These are phyloP conservation scores for Hozukius guyotensis DNA, from an alignment of 2,797 vertebrate genomes.

Conservation along the genomic window DNA sequence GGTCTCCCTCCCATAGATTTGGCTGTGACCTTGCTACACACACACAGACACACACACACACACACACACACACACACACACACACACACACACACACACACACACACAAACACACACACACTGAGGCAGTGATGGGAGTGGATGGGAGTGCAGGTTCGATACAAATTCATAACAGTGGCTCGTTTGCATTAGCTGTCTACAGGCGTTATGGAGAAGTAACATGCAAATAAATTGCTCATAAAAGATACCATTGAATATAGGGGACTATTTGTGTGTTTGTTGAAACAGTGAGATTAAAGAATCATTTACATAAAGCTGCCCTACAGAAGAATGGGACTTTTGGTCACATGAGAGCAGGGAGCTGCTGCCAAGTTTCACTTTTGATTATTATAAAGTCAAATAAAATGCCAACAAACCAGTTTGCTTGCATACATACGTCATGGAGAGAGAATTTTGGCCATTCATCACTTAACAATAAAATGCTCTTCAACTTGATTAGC, in stretches of 20 bases:
- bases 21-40: neutral
- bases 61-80: neutral
- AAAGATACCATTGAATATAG: neutral
- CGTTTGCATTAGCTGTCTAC: neutral
- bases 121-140: neutral
- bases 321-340: neutral
- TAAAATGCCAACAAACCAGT: conserved; percentile 20
- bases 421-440: neutral
- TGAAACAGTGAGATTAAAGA: neutral
- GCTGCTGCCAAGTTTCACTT: neutral
- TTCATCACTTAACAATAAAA: neutral
- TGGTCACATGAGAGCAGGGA: neutral
- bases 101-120: neutral
- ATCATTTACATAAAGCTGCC: neutral
- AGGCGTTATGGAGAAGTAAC: neutral
- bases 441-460: neutral
- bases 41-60: neutral
- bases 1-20: neutral
- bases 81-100: neutral
- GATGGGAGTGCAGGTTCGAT: neutral
- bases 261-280: neutral
- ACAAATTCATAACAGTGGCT: neutral
- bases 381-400: too few species aligned
- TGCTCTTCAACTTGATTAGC: neutral
- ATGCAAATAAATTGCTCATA: neutral